Conservation (phyloP, 1,140 invertebrate genomes). For the Magallana gigas region DNA sequence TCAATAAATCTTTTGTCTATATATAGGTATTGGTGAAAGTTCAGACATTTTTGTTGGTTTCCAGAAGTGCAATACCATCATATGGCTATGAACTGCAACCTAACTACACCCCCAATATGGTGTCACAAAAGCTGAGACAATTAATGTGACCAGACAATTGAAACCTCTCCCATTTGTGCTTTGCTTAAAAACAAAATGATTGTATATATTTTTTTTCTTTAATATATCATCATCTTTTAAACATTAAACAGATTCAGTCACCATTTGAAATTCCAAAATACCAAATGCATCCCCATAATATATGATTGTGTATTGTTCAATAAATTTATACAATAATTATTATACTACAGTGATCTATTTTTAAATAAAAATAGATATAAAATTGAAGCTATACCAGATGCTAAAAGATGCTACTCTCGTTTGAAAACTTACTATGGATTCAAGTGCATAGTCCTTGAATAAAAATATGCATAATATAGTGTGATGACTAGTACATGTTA, state of each 20-base stretch:
- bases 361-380: slow-evolving; percentile 26
- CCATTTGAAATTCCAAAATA: too few relatives aligned
- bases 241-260: background rate
- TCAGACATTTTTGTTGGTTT: too few relatives aligned
- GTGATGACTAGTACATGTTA: too few relatives aligned
- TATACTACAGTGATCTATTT: background rate
- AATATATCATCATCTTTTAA: background rate
- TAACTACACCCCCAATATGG: too few relatives aligned
- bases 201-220: background rate
- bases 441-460: slow-evolving; percentile 24
- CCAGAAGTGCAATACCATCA: too few relatives aligned
- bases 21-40: too few relatives aligned
- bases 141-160: background rate
- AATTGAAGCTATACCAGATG: slow-evolving; percentile 12
- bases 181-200: background rate
- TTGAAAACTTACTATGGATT: slow-evolving; percentile 17
- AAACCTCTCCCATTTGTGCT: slow-evolving; percentile 4
- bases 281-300: background rate
- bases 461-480: background rate
- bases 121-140: too few relatives aligned
- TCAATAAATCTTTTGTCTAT: too few relatives aligned
- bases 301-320: background rate
- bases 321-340: too few relatives aligned
- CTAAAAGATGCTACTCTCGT: background rate
- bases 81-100: too few relatives aligned